Evolutionary conservation across 2,888 invertebrate species (phyloP), one percentile per base, ranked within the genome.

Genomic region (Lepidocyrtoides sp.): DNA sequence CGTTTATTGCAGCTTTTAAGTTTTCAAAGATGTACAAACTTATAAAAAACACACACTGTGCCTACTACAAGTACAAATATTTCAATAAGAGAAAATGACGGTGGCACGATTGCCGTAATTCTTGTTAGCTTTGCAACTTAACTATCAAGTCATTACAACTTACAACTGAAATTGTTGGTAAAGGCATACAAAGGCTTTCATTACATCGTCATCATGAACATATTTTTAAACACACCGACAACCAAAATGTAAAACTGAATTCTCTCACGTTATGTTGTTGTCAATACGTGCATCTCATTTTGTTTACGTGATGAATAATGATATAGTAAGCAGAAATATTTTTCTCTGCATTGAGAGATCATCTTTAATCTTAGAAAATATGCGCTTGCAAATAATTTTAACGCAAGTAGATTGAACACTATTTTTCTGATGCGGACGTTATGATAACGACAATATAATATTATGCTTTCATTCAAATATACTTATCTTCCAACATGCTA

Each of bases 211-310:
- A 17, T 66, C 32, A 36, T 69, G 2, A 26, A 63, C 10, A 20
- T n/a, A n/a, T 44, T 29, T 32, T 5, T n/a, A 41, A 3, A n/a
- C 41, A 69, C 20, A 41, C 10, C 29, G 41, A 41, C 41, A 32
- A 41, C 69, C 69, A 17, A 8, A 2, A 32, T 14, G 69, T 36
- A n/a, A 17, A 23, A 12, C 41, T 36, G 20, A 69, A 69, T 69
- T 69, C 69, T 41, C 69, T 69, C 69, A 69, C 69, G 69, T 69
- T 69, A 41, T n/a, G 1, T 69, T 41, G 69, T 69, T 69, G 69
- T 69, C 69, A 41, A 20, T 41, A 69, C 69, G 69, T 69, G 69
- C 17, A 69, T 69, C 69, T 69, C 41, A 66, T 66, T 32, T 66
- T 29, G 8, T 7, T 66, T 66, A 66, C 66, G 41, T 69, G 69